Percentiles rank a stretch among this genome's conserved stretches.
phyloP scores from a whole-genome alignment of 1,140 invertebrate species.

The Liolophura sinensis region DNA sequence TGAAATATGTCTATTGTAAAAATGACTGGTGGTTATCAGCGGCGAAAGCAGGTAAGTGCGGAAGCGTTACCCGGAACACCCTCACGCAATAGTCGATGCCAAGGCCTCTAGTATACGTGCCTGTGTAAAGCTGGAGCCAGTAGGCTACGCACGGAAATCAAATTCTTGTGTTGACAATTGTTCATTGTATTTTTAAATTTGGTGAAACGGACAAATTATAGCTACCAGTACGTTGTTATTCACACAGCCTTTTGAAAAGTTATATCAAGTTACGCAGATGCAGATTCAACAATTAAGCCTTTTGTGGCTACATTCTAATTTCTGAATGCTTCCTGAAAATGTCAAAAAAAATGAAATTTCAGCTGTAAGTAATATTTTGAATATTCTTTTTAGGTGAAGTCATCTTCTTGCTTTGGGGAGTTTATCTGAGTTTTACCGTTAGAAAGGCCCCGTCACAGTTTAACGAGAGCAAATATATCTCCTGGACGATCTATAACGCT shows the following conservation, averaged over 20 bases:
- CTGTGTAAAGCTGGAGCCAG: neutral
- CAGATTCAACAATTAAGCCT: no score
- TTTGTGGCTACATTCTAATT: no score
- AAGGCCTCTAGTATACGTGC: neutral
- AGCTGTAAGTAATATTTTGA: neutral
- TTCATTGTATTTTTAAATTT: neutral
- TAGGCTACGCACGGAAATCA: neutral
- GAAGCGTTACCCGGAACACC: no score
- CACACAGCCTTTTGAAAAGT: no score
- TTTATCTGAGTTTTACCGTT: conserved; percentile 85
- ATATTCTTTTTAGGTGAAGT: conserved; percentile 71
- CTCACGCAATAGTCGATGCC: neutral
- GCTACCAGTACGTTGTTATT: no score
- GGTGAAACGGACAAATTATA: no score
- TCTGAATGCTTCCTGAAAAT: no score
- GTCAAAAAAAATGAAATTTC: no score
- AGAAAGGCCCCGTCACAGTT: conserved; percentile 88
- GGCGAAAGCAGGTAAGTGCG: conserved; percentile 26
- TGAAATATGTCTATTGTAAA: conserved; percentile 39
- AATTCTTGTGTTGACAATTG: neutral
- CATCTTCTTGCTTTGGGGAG: conserved; percentile 86
- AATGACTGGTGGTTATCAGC: conserved; percentile 37
- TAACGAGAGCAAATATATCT: conserved; percentile 89
- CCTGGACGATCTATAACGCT: conserved; percentile 92
- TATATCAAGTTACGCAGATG: no score